Base-by-base conservation (phyloP, 2,888 invertebrate species). In the Aricia artaxerxes region DNA sequence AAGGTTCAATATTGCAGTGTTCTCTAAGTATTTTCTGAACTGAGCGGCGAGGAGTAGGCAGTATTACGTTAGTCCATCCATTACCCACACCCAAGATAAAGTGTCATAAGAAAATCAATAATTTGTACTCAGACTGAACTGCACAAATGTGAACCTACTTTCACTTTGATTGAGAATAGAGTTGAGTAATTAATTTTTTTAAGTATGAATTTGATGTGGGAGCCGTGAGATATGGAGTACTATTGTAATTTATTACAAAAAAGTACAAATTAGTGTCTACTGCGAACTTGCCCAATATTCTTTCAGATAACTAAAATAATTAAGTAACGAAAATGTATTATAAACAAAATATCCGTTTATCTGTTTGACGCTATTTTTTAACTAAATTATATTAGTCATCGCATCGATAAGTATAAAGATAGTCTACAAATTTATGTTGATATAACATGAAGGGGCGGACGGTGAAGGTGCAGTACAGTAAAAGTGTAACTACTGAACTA, bases 361-460 rank as follows among this genome's bases (percentile, higher is more conserved):
- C 31, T 53, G 69, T 35, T 82, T 44, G 79, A 72, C 61, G 24
- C 64, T 31, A 77, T 38, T 57, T 69, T 79, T 82, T 82, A 80
- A 77, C 81, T 80, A 80, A 78, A 79, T 24, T 24, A 24, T 85
- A 88, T 89, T 90, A 89, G 88, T 89, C 89, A 90, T 88, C 87
- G 84, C 89, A 90, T 88, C 87, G 84, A 84, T 83, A 83, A 79
- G 85, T 60, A 16, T 78, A 73, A 73, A 79, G 16, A 57, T 72
- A 77, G 76, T 35, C n/a, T 76, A 76, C 31, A 2, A 35, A 57
- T 76, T 49, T 44, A 53, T 49, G 49, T 44, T 31, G 75, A 11
- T 53, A 35, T 5, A n/a, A 44, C n/a, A 73, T 24, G n/a, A 61
- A 7, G 64, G 31, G 31, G 31, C 64, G 64, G 64, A 64, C 11